phyloP scores from a whole-genome alignment of 2,888 invertebrate genomes.

The Thereva unica region DNA sequence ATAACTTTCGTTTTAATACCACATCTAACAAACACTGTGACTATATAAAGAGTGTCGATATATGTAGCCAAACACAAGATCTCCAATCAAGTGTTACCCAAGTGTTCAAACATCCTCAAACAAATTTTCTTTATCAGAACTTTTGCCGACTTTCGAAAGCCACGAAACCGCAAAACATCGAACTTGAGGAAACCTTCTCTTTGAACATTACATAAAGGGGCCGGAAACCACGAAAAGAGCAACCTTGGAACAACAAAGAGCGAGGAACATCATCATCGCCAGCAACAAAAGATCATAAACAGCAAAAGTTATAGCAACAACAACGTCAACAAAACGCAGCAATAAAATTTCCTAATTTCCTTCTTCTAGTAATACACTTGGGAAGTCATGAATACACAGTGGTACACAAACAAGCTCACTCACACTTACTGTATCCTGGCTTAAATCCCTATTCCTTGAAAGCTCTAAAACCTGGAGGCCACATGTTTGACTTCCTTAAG shows the following conservation, averaged over 20 bases:
- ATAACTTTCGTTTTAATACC: neutral
- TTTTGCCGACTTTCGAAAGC: conserved; percentile 22
- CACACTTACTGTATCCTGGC: conserved; percentile 9
- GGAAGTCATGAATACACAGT: conserved; percentile 18
- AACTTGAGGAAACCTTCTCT: conserved; percentile 27
- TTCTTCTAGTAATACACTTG: conserved; percentile 17
- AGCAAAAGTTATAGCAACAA: conserved; percentile 24
- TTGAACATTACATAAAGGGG: conserved; percentile 22
- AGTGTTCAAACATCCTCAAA: conserved; percentile 27
- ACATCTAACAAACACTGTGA: conserved; percentile 4
- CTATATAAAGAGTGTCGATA: neutral
- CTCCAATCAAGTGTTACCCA: conserved; percentile 25
- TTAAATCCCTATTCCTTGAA: neutral
- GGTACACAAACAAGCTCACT: conserved; percentile 19
- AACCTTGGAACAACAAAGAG: conserved; percentile 1
- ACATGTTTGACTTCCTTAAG: conserved; percentile 19
- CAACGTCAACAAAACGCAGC: conserved; percentile 28
- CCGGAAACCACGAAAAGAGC: conserved; percentile 17
- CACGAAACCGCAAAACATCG: conserved; percentile 28
- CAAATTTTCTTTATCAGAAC: conserved; percentile 31
- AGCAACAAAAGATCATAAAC: conserved; percentile 31
- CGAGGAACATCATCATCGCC: conserved; percentile 28
- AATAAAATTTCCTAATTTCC: conserved; percentile 36
- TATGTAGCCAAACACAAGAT: neutral
- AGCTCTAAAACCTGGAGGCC: neutral